Base-by-base conservation (phyloP, 2,888 invertebrate species). In the Dicyrtoma fusca region DNA sequence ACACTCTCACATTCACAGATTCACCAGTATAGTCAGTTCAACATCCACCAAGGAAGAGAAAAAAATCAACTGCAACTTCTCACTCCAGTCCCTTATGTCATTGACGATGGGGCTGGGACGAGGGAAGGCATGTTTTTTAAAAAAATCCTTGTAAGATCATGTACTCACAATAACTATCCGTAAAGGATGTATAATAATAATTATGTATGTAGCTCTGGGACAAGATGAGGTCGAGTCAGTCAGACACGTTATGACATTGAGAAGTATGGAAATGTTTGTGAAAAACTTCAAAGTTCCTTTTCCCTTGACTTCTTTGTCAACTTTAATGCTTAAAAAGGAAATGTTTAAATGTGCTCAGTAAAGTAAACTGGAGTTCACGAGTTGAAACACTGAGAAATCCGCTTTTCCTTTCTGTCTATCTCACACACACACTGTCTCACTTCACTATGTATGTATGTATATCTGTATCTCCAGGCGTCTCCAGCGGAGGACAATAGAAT, bases 311-410 rank as follows among this genome's bases (percentile, higher is more conserved):
- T 34, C 59, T 59, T 34, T 51, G 65, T 65, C 65, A 65, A 49
- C 25, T 65, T 65, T 65, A 53, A n/a, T 53, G 53, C 66, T 51
- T 66, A 66, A 66, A n/a, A 66, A 66, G 66, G 66, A 44, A 66
- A 66, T 55, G 34, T 55, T 34, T 66, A 55, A 66, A 53, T 55
- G 55, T 53, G 45, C 51, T 63, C 62, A 42, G 44, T 44, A 63
- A 63, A 51, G 65, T 23, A 26, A 25, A 21, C 57, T 49, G 26
- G 5, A 57, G 57, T 57, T 25, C 57, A 57, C 1, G 57, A 13
- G 25, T 25, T 14, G 57, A 57, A 25, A 21, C 23, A 11, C 23
- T 25, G n/a, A n/a, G n/a, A 21, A 57, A 57, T 11, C 10, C 53
- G n/a, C 53, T 53, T 21, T 53, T 53, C 21, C 57, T 57, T 23